Evolutionary conservation across 2,113 vertebrate species (phyloP).

Genomic region (Phylloscopus trochiloides): DNA sequence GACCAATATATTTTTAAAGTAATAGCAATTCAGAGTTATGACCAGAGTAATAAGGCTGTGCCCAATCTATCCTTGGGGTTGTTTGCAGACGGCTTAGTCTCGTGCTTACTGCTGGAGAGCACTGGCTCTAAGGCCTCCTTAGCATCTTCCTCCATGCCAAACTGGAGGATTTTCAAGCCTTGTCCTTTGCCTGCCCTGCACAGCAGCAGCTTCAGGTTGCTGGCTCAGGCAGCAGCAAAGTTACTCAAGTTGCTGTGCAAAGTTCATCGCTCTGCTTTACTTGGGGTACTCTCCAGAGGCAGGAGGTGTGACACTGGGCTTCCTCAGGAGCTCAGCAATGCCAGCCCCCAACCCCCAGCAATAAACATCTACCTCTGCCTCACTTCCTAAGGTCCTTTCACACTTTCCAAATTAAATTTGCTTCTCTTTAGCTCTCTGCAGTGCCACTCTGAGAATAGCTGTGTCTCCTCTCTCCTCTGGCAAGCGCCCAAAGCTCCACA

Average conservation of each 20-base stretch:
- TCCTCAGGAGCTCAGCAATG: background rate
- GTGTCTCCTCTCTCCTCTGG: background rate
- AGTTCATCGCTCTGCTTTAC: background rate
- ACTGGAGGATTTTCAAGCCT: background rate
- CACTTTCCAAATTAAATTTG: background rate
- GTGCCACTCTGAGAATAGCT: background rate
- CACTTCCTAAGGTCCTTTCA: background rate
- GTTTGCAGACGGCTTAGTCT: background rate
- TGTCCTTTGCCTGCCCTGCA: background rate
- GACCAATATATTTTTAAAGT: background rate
- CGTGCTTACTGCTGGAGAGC: background rate
- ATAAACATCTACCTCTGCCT: background rate
- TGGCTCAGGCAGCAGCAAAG: background rate
- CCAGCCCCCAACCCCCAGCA: rapidly evolving
- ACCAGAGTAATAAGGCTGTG: background rate
- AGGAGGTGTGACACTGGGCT: background rate
- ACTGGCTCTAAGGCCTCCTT: rapidly evolving
- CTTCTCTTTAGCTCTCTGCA: background rate
- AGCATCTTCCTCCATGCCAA: background rate
- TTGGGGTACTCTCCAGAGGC: rapidly evolving
- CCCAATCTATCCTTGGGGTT: background rate
- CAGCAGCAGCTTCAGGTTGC: background rate
- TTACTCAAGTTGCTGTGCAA: background rate
- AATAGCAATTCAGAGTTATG: background rate
- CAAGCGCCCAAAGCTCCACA: background rate